These are phyloP conservation scores for Herminia tarsipennalis DNA, from an alignment of 2,888 invertebrate species.

Conservation along the genomic window DNA sequence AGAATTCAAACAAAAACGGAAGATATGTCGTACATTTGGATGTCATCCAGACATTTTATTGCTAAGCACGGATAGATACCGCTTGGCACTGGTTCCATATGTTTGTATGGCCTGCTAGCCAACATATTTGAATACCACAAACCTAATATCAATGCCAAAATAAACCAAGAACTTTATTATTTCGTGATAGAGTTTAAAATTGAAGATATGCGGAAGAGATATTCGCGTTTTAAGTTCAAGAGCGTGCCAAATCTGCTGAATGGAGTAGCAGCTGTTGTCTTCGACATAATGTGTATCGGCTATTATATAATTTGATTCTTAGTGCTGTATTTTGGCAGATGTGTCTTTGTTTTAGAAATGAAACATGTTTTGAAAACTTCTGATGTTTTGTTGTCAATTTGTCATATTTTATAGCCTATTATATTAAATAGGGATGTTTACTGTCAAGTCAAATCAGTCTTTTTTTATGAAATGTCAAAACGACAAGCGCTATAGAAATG, in stretches of 20 bases:
- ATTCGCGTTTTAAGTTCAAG: slow-evolving; percentile 34
- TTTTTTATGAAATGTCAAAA: too few species aligned
- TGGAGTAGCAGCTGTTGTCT: slow-evolving; percentile 47
- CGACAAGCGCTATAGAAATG: too few species aligned
- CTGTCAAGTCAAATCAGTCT: too few species aligned
- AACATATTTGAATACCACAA: slow-evolving; percentile 44
- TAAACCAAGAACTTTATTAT: slow-evolving; percentile 30
- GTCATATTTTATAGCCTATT: too few species aligned
- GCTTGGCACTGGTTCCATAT: slow-evolving; percentile 57
- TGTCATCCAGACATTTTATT: slow-evolving; percentile 58
- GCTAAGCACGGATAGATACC: slow-evolving; percentile 55
- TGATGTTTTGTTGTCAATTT: background rate
- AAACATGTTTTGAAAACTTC: too few species aligned
- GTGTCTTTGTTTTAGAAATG: background rate
- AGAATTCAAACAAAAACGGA: slow-evolving; percentile 43
- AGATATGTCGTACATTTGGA: slow-evolving; percentile 55
- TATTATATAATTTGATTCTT: slow-evolving; percentile 26
- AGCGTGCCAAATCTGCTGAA: slow-evolving; percentile 54
- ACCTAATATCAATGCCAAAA: slow-evolving; percentile 20
- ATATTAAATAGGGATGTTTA: too few species aligned
- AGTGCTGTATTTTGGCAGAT: slow-evolving; percentile 18
- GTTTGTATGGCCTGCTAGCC: slow-evolving; percentile 48
- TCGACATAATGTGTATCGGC: slow-evolving; percentile 25
- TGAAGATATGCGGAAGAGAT: slow-evolving; percentile 13
- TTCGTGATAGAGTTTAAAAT: slow-evolving; percentile 40